Evolutionary conservation across 2,888 invertebrate species (phyloP).

Genomic region (Herminia tarsipennalis): DNA sequence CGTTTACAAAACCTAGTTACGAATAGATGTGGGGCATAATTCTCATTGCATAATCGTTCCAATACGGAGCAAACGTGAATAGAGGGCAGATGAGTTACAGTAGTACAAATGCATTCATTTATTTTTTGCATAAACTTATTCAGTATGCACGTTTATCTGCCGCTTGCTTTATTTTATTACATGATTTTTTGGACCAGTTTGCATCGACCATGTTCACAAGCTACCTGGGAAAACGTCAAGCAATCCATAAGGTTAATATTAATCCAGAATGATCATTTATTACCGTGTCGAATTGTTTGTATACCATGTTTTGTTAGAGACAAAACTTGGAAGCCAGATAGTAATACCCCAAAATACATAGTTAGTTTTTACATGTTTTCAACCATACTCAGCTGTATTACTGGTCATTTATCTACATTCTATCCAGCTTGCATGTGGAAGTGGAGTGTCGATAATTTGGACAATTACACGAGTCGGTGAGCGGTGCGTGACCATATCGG

Average conservation of each 20-base stretch:
- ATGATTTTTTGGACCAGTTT: no score
- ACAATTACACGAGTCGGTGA: constrained; percentile 5
- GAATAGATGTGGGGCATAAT: not conserved
- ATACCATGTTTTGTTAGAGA: no score
- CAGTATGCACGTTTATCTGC: no score
- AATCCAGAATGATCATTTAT: no score
- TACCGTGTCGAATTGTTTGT: no score
- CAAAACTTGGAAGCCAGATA: no score
- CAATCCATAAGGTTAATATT: no score
- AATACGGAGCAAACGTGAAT: not conserved
- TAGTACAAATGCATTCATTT: not conserved
- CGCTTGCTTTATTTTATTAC: no score
- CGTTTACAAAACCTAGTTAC: not conserved
- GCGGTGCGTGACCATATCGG: constrained; percentile 15
- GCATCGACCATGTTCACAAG: no score
- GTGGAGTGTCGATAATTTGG: constrained; percentile 11
- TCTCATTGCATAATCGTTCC: constrained; percentile 1
- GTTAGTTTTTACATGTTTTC: not conserved
- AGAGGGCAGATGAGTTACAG: not conserved
- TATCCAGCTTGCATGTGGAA: constrained; percentile 9
- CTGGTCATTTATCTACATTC: not conserved
- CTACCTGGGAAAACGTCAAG: no score
- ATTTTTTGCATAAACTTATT: no score
- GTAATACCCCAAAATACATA: not conserved
- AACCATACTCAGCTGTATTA: not conserved